Evolutionary conservation across 2,797 vertebrate species (phyloP).

Genomic region (Galago senegalensis): DNA sequence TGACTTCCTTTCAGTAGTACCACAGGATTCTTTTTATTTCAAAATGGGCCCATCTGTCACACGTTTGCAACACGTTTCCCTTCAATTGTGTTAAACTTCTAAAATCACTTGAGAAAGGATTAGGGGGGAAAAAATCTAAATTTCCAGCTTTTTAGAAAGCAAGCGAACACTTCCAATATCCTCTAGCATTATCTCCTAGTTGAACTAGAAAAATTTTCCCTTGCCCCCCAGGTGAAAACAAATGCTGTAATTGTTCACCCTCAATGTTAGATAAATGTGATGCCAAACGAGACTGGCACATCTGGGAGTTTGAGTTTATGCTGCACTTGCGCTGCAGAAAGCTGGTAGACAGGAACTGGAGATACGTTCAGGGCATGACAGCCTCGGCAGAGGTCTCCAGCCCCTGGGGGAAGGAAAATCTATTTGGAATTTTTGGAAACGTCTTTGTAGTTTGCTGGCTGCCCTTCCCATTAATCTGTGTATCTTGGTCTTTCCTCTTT

Average conservation of each 20-base stretch:
- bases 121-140: background rate
- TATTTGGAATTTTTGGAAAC: background rate
- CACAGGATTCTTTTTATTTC: conserved; percentile 73
- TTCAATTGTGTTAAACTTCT: conserved; percentile 35
- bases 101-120: conserved; percentile 47
- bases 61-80: conserved; percentile 53
- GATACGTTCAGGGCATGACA: background rate
- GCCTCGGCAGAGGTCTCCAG: background rate
- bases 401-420: background rate
- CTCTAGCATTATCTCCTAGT: background rate
- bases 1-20: conserved; percentile 50
- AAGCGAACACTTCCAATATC: background rate
- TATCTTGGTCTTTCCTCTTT: background rate
- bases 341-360: background rate
- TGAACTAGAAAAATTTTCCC: conserved; percentile 16
- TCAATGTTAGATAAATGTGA: background rate
- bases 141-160: conserved; percentile 20
- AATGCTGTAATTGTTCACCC: background rate
- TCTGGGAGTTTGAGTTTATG: background rate
- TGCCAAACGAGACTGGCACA: background rate
- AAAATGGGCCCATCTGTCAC: conserved; percentile 56
- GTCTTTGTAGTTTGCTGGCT: background rate
- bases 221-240: background rate
- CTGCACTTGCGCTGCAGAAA: background rate
- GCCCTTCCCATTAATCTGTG: background rate